These are phyloP conservation scores for Anastrepha obliqua DNA, from an alignment of 1,140 invertebrate genomes.

Conservation along the genomic window DNA sequence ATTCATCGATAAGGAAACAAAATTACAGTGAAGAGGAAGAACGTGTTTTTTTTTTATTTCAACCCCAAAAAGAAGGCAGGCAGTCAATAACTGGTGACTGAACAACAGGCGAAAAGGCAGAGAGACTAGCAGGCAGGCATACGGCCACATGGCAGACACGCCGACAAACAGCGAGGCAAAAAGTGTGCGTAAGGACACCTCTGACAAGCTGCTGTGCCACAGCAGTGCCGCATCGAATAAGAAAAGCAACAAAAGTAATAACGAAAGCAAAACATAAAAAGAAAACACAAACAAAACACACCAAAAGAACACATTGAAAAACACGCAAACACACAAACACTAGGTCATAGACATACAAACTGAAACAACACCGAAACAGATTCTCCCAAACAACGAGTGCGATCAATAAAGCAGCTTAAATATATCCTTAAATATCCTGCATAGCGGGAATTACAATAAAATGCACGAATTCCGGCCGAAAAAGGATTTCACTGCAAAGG, in stretches of 20 bases:
- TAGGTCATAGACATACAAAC: neutral
- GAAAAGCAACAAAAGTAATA: conserved; percentile 36
- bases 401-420: conserved; percentile 52
- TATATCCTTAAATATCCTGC: conserved; percentile 51
- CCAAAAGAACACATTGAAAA: neutral
- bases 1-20: conserved; percentile 40
- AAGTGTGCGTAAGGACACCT: conserved; percentile 21
- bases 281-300: conserved; percentile 28
- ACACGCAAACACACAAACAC: neutral
- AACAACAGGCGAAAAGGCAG: conserved; percentile 7
- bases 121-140: neutral
- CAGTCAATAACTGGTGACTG: conserved; percentile 20
- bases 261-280: conserved; percentile 38
- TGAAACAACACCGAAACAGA: neutral
- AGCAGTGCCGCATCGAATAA: neutral
- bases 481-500: conserved; percentile 31
- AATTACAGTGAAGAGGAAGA: neutral
- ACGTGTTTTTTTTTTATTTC: neutral
- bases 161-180: no score
- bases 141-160: neutral
- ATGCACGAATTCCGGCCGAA: conserved; percentile 7
- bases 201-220: neutral
- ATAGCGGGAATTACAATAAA: conserved; percentile 49
- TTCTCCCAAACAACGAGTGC: conserved; percentile 28
- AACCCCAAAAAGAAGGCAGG: conserved; percentile 29